Evolutionary conservation across 35 echinoderm and acorn worm genomes (phyloP).

Genomic region (Apostichopus japonicus): DNA sequence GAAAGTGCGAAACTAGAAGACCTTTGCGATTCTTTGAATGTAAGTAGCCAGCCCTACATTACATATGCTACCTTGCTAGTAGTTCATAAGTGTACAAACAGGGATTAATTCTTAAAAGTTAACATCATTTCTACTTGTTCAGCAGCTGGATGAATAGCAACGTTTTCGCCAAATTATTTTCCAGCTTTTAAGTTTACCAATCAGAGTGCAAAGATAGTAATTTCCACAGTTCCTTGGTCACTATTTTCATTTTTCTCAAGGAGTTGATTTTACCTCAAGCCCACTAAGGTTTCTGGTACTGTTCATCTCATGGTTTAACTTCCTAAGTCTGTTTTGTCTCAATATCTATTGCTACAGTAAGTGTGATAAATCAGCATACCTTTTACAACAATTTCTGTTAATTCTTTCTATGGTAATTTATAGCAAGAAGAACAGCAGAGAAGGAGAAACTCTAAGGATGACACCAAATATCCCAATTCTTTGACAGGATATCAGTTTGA

Average conservation of each 20-base stretch:
- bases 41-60: not conserved
- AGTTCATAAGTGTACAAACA: not conserved
- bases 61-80: not conserved
- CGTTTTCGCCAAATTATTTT: too few relatives aligned
- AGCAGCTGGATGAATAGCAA: too few relatives aligned
- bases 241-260: too few relatives aligned
- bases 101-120: not conserved
- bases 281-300: too few relatives aligned
- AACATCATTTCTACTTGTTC: not conserved
- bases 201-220: not conserved
- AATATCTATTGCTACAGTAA: too few relatives aligned
- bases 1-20: not conserved
- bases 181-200: not conserved
- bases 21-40: not conserved
- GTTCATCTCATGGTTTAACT: too few relatives aligned
- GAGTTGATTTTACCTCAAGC: too few relatives aligned
- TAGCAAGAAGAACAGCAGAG: not conserved
- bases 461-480: not conserved
- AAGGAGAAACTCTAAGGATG: not conserved
- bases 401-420: not conserved
- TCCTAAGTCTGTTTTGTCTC: too few relatives aligned
- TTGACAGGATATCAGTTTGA: constrained; percentile 2
- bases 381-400: too few relatives aligned
- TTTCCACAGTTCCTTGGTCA: too few relatives aligned
- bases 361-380: too few relatives aligned